Evolutionary conservation across 2,113 vertebrate species (phyloP), one percentile per base, ranked within the genome.

Genomic region (Phylloscopus trochiloides): DNA sequence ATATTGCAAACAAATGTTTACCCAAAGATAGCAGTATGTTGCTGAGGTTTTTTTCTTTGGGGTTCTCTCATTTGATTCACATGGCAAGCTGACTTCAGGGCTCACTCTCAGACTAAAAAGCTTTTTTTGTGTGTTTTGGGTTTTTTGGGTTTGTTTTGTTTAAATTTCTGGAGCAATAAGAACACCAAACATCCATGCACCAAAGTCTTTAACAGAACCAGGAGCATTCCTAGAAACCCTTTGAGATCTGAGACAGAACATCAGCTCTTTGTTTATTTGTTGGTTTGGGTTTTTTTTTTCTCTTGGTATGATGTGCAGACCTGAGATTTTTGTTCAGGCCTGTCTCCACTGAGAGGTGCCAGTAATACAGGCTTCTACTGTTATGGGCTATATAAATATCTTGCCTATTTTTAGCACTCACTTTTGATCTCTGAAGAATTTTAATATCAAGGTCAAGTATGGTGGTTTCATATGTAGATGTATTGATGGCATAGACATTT

Each of bases 1-100:
- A 97, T 97, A 96, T 73, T 95, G 86, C 97, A 98, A 97, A 97
- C 97, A 98, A 98, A 96, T 92, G 91, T 94, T 97, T 97, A 95
- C 87, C 77, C 71, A 73, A 85, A 95, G 86, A 88, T 47, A 95
- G 62, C 54, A 52, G 31, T 28, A 50, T 50, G 65, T 90, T 97
- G n/a, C 79, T 42, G 51, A 66, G 73, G 86, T 65, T 57, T 84
- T 93, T 55, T 86, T 86, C 63, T 29, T 72, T 0, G 0, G 20
- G 3, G 32, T 59, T 62, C 70, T 85, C 43, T 94, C 34, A 45
- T 83, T 91, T 85, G 29, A 47, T 73, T 92, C 51, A 43, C 6
- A 25, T 58, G 26, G 12, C 51, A 71, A 50, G 3, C 26, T 88
- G 34, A 42, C 8, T 81, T 87, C 16, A 81, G 45, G 38, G 42